A percentile compares a stretch with the other conserved stretches of the same genome.
phyloP scores from a whole-genome alignment of 64 coral and sea anemone species.

The Dendrophyllia cribrosa region DNA sequence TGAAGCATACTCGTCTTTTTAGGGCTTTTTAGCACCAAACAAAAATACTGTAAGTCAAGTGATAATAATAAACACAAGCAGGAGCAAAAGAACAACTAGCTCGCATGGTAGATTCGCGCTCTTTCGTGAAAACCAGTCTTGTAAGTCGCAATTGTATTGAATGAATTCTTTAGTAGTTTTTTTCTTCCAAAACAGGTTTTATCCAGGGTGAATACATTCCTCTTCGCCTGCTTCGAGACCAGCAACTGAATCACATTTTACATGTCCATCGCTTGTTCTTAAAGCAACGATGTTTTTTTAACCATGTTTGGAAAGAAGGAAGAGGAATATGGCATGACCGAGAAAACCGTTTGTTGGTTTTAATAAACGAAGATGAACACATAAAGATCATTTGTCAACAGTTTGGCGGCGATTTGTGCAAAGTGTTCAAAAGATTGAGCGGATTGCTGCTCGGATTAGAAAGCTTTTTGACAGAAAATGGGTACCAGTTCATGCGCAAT shows the following conservation, averaged over 20 bases:
- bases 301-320: constrained; percentile 19
- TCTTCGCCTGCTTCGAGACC: background rate
- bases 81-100: no score
- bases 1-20: no score
- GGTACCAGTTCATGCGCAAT: constrained; percentile 11
- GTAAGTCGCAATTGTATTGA: background rate
- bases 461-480: background rate
- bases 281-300: background rate
- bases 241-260: background rate
- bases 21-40: no score
- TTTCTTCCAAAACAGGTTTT: background rate
- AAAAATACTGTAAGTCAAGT: no score
- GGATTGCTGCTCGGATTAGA: background rate
- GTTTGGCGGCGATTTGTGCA: constrained; percentile 16
- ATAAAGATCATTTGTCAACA: constrained; percentile 30
- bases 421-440: background rate
- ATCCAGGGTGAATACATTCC: background rate
- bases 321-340: constrained; percentile 19
- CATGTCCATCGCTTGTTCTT: constrained; percentile 18
- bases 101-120: no score
- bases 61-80: no score
- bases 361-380: constrained; percentile 56
- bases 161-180: background rate
- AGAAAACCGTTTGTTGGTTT: background rate
- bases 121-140: no score